Percentiles rank a stretch among this genome's conserved stretches.
Evolutionary conservation across 2,888 invertebrate genomes (phyloP).

Genomic region (Marronus borbonicus): DNA sequence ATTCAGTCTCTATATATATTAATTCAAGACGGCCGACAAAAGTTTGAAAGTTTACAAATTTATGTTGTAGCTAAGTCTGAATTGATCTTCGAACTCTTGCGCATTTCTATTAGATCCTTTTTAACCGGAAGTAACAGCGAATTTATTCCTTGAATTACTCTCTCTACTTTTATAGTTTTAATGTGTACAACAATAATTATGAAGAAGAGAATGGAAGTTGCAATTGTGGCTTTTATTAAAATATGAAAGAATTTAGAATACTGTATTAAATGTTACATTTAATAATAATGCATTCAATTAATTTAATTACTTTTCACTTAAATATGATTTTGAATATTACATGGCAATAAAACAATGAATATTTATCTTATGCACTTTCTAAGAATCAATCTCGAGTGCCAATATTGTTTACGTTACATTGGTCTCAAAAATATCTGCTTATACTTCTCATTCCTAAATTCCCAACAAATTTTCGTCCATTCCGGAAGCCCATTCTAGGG

Average conservation of each 20-base stretch:
- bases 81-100: neutral
- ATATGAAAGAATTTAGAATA: too few relatives aligned
- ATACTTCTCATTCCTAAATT: neutral
- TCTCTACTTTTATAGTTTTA: too few relatives aligned
- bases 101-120: neutral
- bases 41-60: neutral
- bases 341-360: too few relatives aligned
- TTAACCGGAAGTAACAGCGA: too few relatives aligned
- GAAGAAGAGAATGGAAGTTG: too few relatives aligned
- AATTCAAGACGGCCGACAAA: constrained; percentile 1
- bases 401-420: neutral
- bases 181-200: too few relatives aligned
- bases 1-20: constrained; percentile 7
- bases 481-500: constrained; percentile 30
- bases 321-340: too few relatives aligned
- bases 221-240: too few relatives aligned
- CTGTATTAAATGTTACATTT: too few relatives aligned
- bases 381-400: constrained; percentile 7
- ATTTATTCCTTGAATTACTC: too few relatives aligned
- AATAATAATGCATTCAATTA: too few relatives aligned
- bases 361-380: neutral
- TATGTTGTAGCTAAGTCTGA: constrained; percentile 1
- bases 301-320: too few relatives aligned
- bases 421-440: neutral
- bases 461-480: constrained; percentile 36